Evolutionary conservation across 2,797 vertebrate species (phyloP).

Genomic region (Propithecus perrieri): DNA sequence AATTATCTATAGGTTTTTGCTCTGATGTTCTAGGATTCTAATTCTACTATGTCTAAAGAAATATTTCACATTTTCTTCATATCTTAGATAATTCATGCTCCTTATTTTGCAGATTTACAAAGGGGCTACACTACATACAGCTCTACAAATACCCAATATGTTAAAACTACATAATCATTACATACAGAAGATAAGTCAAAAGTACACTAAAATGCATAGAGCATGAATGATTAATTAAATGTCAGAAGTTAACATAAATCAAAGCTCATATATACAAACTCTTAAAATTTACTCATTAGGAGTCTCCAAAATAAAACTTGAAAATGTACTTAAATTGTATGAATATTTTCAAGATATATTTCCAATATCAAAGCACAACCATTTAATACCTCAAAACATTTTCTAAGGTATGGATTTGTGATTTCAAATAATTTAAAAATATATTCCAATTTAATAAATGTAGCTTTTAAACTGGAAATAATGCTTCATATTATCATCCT

Average conservation of each 20-base stretch:
- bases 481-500: background rate
- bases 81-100: background rate
- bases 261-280: background rate
- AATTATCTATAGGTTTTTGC: background rate
- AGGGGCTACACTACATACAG: background rate
- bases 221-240: background rate
- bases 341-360: background rate
- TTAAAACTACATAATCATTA: background rate
- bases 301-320: background rate
- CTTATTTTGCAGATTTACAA: background rate
- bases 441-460: background rate
- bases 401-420: background rate
- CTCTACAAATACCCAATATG: background rate
- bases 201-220: background rate
- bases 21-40: background rate
- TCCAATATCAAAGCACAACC: background rate
- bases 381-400: background rate
- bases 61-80: background rate
- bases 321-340: background rate
- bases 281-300: slow-evolving; percentile 6
- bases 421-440: slow-evolving; percentile 22
- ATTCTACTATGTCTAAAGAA: background rate
- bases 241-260: background rate
- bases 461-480: slow-evolving; percentile 7
- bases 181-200: background rate